Evolutionary conservation across 2,113 vertebrate species (phyloP).

Genomic region (Heterotilapia buettikoferi): DNA sequence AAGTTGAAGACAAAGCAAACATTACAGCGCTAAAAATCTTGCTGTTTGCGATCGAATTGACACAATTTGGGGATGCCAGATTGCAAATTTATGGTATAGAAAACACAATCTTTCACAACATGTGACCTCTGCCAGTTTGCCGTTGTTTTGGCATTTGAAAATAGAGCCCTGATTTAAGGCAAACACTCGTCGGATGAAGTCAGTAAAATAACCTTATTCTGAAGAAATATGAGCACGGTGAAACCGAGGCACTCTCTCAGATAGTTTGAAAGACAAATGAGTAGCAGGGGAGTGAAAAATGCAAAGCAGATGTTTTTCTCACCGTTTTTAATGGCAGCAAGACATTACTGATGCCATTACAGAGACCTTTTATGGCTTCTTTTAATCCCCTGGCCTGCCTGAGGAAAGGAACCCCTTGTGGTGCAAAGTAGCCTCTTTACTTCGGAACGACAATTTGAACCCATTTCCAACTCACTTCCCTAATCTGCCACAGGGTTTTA

Average conservation of each 20-base stretch:
- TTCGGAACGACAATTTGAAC: slow-evolving; percentile 90
- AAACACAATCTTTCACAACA: neutral
- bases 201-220: slow-evolving; percentile 43
- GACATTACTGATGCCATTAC: slow-evolving; percentile 94
- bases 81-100: neutral
- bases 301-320: slow-evolving; percentile 78
- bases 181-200: neutral
- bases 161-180: neutral
- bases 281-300: slow-evolving; percentile 72
- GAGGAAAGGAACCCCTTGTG: slow-evolving; percentile 89
- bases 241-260: slow-evolving; percentile 42
- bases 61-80: neutral
- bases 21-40: neutral
- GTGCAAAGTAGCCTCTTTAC: slow-evolving; percentile 87
- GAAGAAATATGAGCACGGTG: slow-evolving; percentile 50
- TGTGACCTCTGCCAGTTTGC: neutral
- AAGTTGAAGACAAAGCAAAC: neutral
- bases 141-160: slow-evolving; percentile 5
- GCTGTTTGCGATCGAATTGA: neutral
- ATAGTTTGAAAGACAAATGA: slow-evolving; percentile 69
- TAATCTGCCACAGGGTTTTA: slow-evolving; percentile 87
- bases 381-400: slow-evolving; percentile 82
- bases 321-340: slow-evolving; percentile 70
- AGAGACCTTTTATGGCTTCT: slow-evolving; percentile 92
- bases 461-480: slow-evolving; percentile 89